Conservation (phyloP, 2,888 invertebrate genomes). For the Papilio gigon region DNA sequence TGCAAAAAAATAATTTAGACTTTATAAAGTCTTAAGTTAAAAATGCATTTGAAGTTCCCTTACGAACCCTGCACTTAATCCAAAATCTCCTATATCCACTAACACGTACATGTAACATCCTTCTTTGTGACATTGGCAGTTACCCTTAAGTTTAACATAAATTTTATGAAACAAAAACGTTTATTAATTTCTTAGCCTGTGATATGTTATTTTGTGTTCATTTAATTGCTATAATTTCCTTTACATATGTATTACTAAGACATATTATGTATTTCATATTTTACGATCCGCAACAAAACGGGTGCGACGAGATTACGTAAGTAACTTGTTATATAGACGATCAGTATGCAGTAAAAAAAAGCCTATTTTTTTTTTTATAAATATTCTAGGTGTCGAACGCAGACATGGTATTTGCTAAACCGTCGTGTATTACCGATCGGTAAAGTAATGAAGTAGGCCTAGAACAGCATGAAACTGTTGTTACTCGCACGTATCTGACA, state of each 20-base stretch:
- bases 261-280: slow-evolving; percentile 55
- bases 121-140: slow-evolving; percentile 33
- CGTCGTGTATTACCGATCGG: slow-evolving; percentile 73
- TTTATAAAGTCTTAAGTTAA: neutral
- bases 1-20: neutral
- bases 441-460: slow-evolving; percentile 54
- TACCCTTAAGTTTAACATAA: slow-evolving; percentile 5
- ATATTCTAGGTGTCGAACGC: slow-evolving; percentile 63
- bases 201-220: slow-evolving; percentile 42
- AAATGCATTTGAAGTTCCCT: neutral
- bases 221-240: slow-evolving; percentile 39
- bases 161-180: slow-evolving; percentile 10
- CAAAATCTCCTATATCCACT: slow-evolving; percentile 5
- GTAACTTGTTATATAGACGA: slow-evolving; percentile 73
- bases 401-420: slow-evolving; percentile 57
- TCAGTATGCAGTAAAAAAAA: slow-evolving; percentile 61
- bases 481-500: slow-evolving; percentile 62
- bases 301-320: slow-evolving; percentile 80
- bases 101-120: slow-evolving; percentile 11
- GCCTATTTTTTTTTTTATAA: slow-evolving; percentile 60
- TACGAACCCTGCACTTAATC: neutral
- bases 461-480: slow-evolving; percentile 70
- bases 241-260: slow-evolving; percentile 49
- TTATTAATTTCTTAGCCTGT: slow-evolving; percentile 23
- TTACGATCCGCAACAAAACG: slow-evolving; percentile 59